Percentiles rank a stretch among this genome's conserved stretches.
phyloP scores from a whole-genome alignment of 1,140 invertebrate genomes.

The Achroia grisella region DNA sequence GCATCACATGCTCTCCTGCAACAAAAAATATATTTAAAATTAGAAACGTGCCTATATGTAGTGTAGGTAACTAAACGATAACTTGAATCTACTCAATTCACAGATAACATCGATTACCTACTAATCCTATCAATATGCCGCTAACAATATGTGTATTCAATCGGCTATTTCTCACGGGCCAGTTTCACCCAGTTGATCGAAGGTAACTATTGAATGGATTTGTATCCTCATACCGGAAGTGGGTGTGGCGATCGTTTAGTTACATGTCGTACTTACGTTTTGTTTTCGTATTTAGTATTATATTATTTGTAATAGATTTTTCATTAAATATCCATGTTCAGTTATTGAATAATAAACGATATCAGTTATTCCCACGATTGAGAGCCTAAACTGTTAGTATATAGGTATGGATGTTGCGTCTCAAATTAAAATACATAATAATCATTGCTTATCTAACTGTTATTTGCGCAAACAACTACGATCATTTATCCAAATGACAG shows the following conservation, averaged over 20 bases:
- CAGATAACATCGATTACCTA: too few relatives aligned
- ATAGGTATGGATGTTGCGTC: constrained; percentile 13
- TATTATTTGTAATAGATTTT: constrained; percentile 13
- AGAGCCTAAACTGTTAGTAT: constrained; percentile 12
- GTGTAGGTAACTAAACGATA: too few relatives aligned
- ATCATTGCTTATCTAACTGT: constrained; percentile 58
- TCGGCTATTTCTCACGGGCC: constrained; percentile 48
- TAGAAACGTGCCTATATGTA: too few relatives aligned
- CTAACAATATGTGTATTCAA: constrained; percentile 1
- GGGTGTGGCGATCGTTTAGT: constrained; percentile 36
- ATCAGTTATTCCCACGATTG: constrained; percentile 21
- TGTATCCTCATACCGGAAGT: constrained; percentile 41
- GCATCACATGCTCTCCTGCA: constrained; percentile 75
- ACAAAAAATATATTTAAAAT: constrained; percentile 23
- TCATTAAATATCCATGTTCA: constrained; percentile 2
- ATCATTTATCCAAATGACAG: constrained; percentile 69
- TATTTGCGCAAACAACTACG: constrained; percentile 65
- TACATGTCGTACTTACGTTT: constrained; percentile 24
- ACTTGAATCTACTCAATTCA: too few relatives aligned
- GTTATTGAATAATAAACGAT: neutral
- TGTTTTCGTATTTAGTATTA: constrained; percentile 24
- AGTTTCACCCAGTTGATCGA: constrained; percentile 35
- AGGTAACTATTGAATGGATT: constrained; percentile 47
- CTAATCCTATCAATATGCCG: neutral
- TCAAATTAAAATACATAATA: constrained; percentile 64